A percentile compares a stretch with the other conserved stretches of the same genome.
phyloP scores from a whole-genome alignment of 1,140 invertebrate species.

The Meloidogyne exigua region DNA sequence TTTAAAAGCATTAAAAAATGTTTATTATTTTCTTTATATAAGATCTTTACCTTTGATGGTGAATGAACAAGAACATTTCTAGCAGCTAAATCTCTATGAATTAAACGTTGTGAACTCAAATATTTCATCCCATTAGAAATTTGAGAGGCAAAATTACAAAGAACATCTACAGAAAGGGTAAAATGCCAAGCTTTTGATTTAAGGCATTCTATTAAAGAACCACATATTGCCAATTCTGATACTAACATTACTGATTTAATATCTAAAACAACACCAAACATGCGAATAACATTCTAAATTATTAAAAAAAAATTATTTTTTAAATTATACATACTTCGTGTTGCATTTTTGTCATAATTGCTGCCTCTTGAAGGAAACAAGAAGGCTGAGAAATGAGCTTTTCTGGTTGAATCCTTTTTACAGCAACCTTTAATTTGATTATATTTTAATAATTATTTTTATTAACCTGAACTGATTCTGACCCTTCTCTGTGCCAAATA shows the following conservation, averaged over 20 bases:
- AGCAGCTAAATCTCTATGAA: conserved; percentile 93
- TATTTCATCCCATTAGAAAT: conserved; percentile 96
- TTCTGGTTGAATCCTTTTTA: conserved; percentile 89
- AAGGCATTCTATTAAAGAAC: conserved; percentile 89
- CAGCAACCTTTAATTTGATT: conserved; percentile 77
- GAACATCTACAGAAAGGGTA: conserved; percentile 77
- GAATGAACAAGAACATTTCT: conserved; percentile 90
- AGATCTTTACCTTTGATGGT: conserved; percentile 82
- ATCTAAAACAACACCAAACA: conserved; percentile 94
- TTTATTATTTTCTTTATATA: too few species aligned
- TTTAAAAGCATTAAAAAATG: too few species aligned
- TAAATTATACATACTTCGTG: conserved; percentile 68
- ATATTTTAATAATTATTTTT: not conserved
- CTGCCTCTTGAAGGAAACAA: conserved; percentile 94
- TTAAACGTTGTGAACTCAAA: conserved; percentile 67
- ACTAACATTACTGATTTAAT: conserved; percentile 91
- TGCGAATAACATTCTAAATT: conserved; percentile 79
- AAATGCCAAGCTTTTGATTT: conserved; percentile 82
- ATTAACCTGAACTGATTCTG: not conserved
- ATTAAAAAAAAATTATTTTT: not conserved
- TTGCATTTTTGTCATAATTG: conserved; percentile 94
- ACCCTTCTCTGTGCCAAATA: conserved; percentile 12
- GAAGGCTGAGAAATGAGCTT: conserved; percentile 79
- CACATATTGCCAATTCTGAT: conserved; percentile 87
- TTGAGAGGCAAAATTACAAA: conserved; percentile 85